Evolutionary conservation across 2,113 vertebrate species (phyloP).

Genomic region (Oncorhynchus keta): DNA sequence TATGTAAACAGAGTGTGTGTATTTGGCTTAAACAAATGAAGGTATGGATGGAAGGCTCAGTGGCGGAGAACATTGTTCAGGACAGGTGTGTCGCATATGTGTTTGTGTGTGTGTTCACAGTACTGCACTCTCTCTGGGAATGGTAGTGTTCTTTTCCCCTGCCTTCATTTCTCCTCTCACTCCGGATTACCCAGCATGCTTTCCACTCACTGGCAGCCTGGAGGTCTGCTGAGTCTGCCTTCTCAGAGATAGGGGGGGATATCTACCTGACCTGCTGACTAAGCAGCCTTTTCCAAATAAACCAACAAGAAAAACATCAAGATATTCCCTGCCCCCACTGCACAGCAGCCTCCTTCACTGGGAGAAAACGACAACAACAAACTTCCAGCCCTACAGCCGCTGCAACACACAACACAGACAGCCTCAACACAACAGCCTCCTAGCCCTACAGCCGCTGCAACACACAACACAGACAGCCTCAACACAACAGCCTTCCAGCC

Average conservation of each 20-base stretch:
- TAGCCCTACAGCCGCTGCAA: no score
- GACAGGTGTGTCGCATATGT: slow-evolving; percentile 25
- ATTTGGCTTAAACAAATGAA: not conserved
- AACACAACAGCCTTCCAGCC: not conserved
- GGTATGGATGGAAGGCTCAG: no score
- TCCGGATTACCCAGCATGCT: slow-evolving; percentile 68
- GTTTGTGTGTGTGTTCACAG: slow-evolving; percentile 26
- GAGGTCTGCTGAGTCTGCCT: slow-evolving; percentile 70
- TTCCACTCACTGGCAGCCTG: slow-evolving; percentile 55
- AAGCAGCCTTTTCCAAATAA: slow-evolving; percentile 61
- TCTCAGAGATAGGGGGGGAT: slow-evolving; percentile 24
- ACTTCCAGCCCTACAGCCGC: no score
- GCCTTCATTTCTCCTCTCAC: slow-evolving; percentile 32
- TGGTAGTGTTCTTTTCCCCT: not conserved
- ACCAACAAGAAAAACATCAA: slow-evolving; percentile 31
- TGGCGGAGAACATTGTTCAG: no score
- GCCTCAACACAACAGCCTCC: no score
- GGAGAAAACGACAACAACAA: not conserved
- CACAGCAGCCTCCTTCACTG: slow-evolving; percentile 3
- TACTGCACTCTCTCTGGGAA: not conserved
- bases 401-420: no score
- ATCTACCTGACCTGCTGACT: slow-evolving; percentile 69
- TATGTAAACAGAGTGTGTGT: slow-evolving; percentile 35
- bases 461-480: not conserved
- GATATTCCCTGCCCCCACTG: slow-evolving; percentile 28